These are phyloP conservation scores for Chironomus riparius DNA, from an alignment of 2,888 invertebrate genomes.

Conservation along the genomic window DNA sequence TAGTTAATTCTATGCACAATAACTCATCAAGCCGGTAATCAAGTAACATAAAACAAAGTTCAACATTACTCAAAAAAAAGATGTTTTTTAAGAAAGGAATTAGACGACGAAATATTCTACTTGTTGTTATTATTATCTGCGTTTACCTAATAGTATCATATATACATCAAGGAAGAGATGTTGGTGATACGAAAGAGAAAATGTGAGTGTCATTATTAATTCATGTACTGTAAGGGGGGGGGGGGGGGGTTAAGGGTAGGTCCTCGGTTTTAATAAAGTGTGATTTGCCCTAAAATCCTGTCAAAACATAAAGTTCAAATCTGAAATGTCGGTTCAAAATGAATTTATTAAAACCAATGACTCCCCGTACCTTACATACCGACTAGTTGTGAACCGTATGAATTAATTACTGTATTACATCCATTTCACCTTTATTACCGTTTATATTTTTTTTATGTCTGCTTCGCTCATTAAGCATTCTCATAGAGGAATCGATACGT, in stretches of 20 bases:
- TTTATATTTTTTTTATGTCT: neutral
- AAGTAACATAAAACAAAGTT: neutral
- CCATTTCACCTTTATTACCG: neutral
- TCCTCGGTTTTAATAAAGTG: too few species aligned
- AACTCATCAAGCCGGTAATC: neutral
- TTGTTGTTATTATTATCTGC: neutral
- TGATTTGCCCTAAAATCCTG: too few species aligned
- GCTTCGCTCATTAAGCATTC: conserved; percentile 36
- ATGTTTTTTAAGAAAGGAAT: neutral
- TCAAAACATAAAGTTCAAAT: too few species aligned
- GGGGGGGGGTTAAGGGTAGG: too few species aligned
- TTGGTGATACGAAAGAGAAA: neutral
- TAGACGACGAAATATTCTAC: neutral
- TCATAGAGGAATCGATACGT: conserved; percentile 44
- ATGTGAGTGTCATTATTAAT: neutral
- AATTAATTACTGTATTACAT: too few species aligned
- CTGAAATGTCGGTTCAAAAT: too few species aligned
- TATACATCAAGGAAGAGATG: neutral
- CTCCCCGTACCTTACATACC: too few species aligned
- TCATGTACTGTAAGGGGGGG: neutral
- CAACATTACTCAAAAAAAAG: neutral
- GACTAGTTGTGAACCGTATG: too few species aligned
- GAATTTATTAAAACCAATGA: too few species aligned
- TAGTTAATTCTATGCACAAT: neutral
- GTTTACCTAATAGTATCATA: neutral